A percentile compares a stretch with the other conserved stretches of the same genome.
These are phyloP conservation scores for Perccottus glenii DNA, from an alignment of 2,113 vertebrate species.

Conservation along the genomic window DNA sequence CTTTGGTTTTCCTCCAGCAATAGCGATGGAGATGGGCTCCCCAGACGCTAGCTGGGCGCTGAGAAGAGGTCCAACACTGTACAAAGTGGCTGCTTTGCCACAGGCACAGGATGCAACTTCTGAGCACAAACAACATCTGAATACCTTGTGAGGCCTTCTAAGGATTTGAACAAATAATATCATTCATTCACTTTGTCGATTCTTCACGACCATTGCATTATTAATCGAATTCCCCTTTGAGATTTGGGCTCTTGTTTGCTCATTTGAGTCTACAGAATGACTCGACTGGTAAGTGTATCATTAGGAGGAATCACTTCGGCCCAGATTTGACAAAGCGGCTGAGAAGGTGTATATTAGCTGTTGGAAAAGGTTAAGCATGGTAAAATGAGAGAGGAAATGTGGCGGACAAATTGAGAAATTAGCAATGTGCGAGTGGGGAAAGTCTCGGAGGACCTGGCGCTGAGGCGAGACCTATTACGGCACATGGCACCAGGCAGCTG, in stretches of 20 bases:
- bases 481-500: conserved; percentile 77
- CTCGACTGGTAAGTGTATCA: conserved; percentile 57
- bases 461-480: conserved; percentile 77
- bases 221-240: conserved; percentile 62
- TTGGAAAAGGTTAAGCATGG: conserved; percentile 72
- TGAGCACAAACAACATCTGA: conserved; percentile 68
- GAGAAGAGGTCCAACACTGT: conserved; percentile 57
- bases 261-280: conserved; percentile 55
- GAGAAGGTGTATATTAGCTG: conserved; percentile 64
- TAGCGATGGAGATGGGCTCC: conserved; percentile 65
- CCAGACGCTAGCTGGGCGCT: conserved; percentile 64
- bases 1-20: conserved; percentile 72
- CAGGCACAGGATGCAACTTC: conserved; percentile 70
- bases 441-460: conserved; percentile 72
- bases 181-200: conserved; percentile 65
- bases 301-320: conserved; percentile 70
- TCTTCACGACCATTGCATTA: conserved; percentile 61
- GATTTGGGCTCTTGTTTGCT: conserved; percentile 56
- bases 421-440: conserved; percentile 62
- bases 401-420: conserved; percentile 82
- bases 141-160: conserved; percentile 49
- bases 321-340: conserved; percentile 71
- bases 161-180: conserved; percentile 59
- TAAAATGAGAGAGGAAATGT: conserved; percentile 66
- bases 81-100: conserved; percentile 62